A percentile compares a stretch with the other conserved stretches of the same genome.
Evolutionary conservation across 2,888 invertebrate species (phyloP).

Genomic region (Tricholauxania praeusta): DNA sequence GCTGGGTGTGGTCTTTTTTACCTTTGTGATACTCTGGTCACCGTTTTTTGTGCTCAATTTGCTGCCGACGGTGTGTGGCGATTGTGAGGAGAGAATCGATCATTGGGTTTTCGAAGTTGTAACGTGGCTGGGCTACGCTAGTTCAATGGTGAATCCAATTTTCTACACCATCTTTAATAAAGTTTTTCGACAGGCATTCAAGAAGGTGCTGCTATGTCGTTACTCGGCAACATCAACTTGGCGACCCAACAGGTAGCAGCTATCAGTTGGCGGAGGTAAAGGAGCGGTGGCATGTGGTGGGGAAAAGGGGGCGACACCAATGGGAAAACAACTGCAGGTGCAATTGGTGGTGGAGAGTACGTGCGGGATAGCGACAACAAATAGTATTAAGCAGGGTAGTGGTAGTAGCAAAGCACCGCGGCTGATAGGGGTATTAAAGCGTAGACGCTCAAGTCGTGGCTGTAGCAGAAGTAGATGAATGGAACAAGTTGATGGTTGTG

Average conservation of each 20-base stretch:
- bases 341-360: neutral
- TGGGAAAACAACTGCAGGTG: neutral
- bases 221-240: slow-evolving; percentile 74
- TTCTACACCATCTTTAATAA: slow-evolving; percentile 97
- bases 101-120: slow-evolving; percentile 87
- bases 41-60: slow-evolving; percentile 94
- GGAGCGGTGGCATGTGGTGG: slow-evolving; percentile 30
- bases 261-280: slow-evolving; percentile 46
- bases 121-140: slow-evolving; percentile 93
- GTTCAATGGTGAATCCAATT: slow-evolving; percentile 95
- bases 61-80: slow-evolving; percentile 83
- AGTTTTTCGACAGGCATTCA: slow-evolving; percentile 91
- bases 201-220: slow-evolving; percentile 84
- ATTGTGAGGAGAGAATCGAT: slow-evolving; percentile 81
- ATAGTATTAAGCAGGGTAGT: slow-evolving; percentile 1
- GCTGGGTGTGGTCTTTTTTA: slow-evolving; percentile 92
- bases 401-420: slow-evolving; percentile 9
- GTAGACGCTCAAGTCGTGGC: slow-evolving; percentile 33
- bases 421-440: slow-evolving; percentile 34
- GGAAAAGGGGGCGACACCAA: slow-evolving; percentile 33
- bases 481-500: neutral
- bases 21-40: slow-evolving; percentile 95
- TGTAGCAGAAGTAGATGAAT: slow-evolving; percentile 41
- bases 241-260: slow-evolving; percentile 71
- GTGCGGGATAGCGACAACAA: slow-evolving; percentile 39